Conservation (phyloP, 2,113 vertebrate genomes). For the Myxocyprinus asiaticus region DNA sequence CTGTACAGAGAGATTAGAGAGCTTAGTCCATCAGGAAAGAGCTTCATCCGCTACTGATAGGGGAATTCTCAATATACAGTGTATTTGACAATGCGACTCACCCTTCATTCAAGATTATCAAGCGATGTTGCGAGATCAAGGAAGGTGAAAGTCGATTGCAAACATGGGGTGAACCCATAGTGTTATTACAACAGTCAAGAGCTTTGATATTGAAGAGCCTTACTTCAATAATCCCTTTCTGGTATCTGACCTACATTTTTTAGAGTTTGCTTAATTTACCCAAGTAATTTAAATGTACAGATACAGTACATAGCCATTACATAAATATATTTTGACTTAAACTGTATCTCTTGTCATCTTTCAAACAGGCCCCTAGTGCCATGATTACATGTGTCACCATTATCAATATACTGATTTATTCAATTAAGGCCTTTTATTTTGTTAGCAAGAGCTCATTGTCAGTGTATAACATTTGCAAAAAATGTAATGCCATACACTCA, state of each 20-base stretch:
- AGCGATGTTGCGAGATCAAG: conserved; percentile 27
- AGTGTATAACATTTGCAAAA: background rate
- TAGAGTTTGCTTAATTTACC: background rate
- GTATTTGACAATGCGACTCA: conserved; percentile 3
- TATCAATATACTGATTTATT: background rate
- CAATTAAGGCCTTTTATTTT: conserved; percentile 20
- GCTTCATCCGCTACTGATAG: conserved; percentile 24
- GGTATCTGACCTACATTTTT: conserved; percentile 2
- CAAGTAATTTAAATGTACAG: background rate
- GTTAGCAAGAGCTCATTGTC: conserved; percentile 8
- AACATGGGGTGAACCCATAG: conserved; percentile 37
- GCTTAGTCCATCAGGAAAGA: conserved; percentile 38
- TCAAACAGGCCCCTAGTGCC: background rate
- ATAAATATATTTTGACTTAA: background rate
- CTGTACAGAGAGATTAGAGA: conserved; percentile 36
- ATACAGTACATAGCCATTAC: no score
- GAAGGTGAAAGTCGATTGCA: conserved; percentile 31
- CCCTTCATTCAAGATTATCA: conserved; percentile 34
- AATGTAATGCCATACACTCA: background rate
- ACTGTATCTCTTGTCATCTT: background rate
- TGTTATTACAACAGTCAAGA: conserved; percentile 56
- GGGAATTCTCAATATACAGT: conserved; percentile 37
- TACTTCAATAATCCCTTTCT: background rate
- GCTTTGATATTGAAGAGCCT: conserved; percentile 22
- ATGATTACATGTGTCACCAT: conserved; percentile 18